phyloP scores from a whole-genome alignment of 2,888 invertebrate genomes.

The Spisula subtruncata region DNA sequence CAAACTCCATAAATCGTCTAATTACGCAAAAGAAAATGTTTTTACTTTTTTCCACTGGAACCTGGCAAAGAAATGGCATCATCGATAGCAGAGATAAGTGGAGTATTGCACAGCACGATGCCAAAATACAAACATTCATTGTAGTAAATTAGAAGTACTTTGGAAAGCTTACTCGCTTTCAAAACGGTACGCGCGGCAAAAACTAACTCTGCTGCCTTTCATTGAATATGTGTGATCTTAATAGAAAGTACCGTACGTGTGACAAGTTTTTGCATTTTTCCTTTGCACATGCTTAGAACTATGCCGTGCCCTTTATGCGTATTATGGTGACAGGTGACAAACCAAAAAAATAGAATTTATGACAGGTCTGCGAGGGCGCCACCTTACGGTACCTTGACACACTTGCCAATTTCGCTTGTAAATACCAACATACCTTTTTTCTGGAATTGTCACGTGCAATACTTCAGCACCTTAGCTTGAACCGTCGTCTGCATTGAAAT shows the following conservation, averaged over 20 bases:
- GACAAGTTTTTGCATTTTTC: not conserved
- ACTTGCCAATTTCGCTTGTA: too few relatives aligned
- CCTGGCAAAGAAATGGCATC: constrained; percentile 25
- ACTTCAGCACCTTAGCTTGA: not conserved
- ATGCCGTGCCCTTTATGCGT: too few relatives aligned
- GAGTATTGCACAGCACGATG: constrained; percentile 25
- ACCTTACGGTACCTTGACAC: too few relatives aligned
- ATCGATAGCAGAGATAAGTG: constrained; percentile 27
- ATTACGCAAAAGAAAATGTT: constrained; percentile 21
- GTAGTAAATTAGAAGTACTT: constrained; percentile 18
- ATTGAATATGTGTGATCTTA: not conserved
- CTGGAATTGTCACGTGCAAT: too few relatives aligned
- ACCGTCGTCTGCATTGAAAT: not conserved
- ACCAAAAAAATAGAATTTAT: not conserved
- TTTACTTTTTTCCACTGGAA: constrained; percentile 19
- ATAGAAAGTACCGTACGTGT: not conserved
- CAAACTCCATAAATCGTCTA: constrained; percentile 27
- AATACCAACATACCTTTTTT: too few relatives aligned
- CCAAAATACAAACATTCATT: constrained; percentile 24
- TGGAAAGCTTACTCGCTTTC: not conserved
- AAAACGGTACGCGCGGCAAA: not conserved
- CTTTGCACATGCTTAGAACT: not conserved
- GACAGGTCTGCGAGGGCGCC: not conserved
- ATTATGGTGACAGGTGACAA: not conserved
- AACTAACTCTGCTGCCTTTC: not conserved